Evolutionary conservation across 1,140 invertebrate species (phyloP).

Genomic region (Ylistrum balloti): DNA sequence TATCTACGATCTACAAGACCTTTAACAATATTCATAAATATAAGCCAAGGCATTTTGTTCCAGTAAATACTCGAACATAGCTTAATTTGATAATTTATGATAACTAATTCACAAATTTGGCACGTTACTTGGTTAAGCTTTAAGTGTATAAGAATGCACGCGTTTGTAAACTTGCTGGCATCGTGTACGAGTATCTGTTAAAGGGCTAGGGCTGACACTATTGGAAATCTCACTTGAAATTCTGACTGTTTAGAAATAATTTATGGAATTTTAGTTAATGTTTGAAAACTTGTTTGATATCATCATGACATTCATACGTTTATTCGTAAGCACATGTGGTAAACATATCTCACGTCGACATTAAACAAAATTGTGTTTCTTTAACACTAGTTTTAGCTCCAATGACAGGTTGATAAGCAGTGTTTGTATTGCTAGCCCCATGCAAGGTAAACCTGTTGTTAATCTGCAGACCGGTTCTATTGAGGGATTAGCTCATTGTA

Average conservation of each 20-base stretch:
- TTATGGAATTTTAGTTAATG: too few species aligned
- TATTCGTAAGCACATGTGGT: too few species aligned
- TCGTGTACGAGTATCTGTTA: neutral
- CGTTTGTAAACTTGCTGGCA: neutral
- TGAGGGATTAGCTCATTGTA: conserved; percentile 11
- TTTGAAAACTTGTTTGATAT: too few species aligned
- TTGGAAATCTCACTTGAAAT: neutral
- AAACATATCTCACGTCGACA: too few species aligned
- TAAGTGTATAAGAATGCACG: neutral
- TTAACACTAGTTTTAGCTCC: neutral
- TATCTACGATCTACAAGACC: neutral
- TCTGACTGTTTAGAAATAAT: too few species aligned
- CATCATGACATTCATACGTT: too few species aligned
- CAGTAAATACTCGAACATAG: neutral
- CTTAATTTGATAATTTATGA: conserved; percentile 23
- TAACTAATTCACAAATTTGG: conserved; percentile 8
- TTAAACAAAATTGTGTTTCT: neutral
- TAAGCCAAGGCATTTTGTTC: neutral
- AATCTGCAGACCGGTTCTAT: neutral
- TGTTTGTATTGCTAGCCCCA: neutral
- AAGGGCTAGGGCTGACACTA: neutral
- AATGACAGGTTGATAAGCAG: neutral
- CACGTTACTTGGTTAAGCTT: neutral
- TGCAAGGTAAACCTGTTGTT: neutral
- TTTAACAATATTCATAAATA: conserved; percentile 22